Conservation (phyloP, 2,797 vertebrate species). For the Acrossocheilus wenchowensis region DNA sequence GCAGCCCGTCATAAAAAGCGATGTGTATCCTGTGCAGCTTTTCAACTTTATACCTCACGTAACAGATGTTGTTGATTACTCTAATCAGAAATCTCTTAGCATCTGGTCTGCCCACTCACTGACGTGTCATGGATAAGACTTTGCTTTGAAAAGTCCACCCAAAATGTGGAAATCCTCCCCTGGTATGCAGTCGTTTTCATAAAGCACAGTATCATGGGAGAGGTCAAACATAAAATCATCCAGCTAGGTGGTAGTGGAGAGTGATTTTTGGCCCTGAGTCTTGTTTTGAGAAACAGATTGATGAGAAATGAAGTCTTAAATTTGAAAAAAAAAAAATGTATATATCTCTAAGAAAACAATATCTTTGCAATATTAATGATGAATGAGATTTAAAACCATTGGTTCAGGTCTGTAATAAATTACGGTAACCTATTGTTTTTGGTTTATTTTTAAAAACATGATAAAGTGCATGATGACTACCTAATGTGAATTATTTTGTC, state of each 20-base stretch:
- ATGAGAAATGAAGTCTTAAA: conserved; percentile 44
- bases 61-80: conserved; percentile 78
- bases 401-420: conserved; percentile 47
- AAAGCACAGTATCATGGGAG: conserved; percentile 48
- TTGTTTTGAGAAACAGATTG: conserved; percentile 51
- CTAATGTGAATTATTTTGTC: conserved; percentile 51
- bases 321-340: conserved; percentile 35
- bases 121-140: conserved; percentile 64
- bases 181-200: conserved; percentile 72
- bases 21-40: conserved; percentile 66
- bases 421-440: conserved; percentile 49
- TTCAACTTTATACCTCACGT: conserved; percentile 68
- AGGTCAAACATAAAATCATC: conserved; percentile 51
- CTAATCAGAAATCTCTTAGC: conserved; percentile 65
- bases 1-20: conserved; percentile 67
- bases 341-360: conserved; percentile 34
- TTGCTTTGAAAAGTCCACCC: conserved; percentile 68
- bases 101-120: conserved; percentile 59
- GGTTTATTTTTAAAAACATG: conserved; percentile 50
- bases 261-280: conserved; percentile 46
- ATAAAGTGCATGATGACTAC: conserved; percentile 38
- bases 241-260: conserved; percentile 46
- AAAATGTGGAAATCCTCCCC: conserved; percentile 76
- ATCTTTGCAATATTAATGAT: conserved; percentile 24
- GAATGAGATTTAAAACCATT: conserved; percentile 32